phyloP scores from a whole-genome alignment of 2,797 vertebrate species.

The Sandelia bainsii region DNA sequence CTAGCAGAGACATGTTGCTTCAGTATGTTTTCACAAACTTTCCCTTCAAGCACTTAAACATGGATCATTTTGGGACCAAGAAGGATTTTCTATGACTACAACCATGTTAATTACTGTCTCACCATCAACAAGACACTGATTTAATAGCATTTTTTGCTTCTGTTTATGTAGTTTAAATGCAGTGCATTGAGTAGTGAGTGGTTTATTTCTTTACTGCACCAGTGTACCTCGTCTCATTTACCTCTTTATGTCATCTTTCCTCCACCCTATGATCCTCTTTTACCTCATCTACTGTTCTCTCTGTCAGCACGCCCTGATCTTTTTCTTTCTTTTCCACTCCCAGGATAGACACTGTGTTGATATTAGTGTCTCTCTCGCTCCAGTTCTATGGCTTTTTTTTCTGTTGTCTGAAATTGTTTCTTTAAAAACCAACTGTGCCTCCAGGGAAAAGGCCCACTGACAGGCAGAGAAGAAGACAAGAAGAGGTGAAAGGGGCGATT shows the following conservation, averaged over 20 bases:
- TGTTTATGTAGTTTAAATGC: background rate
- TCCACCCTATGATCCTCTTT: conserved; percentile 25
- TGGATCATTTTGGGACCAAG: conserved; percentile 10
- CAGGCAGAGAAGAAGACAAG: conserved; percentile 36
- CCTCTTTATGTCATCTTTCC: conserved; percentile 18
- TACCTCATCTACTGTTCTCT: conserved; percentile 16
- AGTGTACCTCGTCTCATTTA: background rate
- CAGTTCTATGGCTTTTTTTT: conserved; percentile 47
- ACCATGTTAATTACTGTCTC: background rate
- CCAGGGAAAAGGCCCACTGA: conserved; percentile 45
- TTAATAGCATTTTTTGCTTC: background rate
- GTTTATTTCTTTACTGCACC: conserved; percentile 7
- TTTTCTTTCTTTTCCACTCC: conserved; percentile 20
- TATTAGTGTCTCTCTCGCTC: conserved; percentile 5
- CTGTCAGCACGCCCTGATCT: conserved; percentile 29
- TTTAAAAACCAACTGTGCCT: conserved; percentile 44
- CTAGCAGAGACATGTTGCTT: too few species aligned
- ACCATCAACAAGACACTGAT: background rate
- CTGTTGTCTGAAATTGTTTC: conserved; percentile 52
- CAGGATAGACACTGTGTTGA: conserved; percentile 20
- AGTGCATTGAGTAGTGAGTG: background rate
- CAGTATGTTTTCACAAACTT: background rate
- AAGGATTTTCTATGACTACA: conserved; percentile 2
- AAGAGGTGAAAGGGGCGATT: conserved; percentile 39
- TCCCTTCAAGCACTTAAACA: background rate